These are phyloP conservation scores for Neolamprologus devosi DNA, from an alignment of 2,113 vertebrate species.

Conservation along the genomic window DNA sequence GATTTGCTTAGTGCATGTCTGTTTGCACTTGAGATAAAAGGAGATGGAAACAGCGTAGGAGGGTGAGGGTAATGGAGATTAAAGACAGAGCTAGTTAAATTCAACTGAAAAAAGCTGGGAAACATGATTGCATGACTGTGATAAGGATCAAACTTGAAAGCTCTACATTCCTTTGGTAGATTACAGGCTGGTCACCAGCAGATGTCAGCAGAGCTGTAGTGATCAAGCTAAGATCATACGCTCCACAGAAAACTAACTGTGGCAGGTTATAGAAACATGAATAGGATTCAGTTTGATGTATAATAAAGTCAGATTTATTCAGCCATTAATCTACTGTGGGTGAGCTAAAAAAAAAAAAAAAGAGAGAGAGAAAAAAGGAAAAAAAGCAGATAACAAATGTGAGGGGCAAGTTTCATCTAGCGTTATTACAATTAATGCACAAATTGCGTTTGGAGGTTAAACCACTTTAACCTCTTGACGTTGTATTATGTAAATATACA, in stretches of 20 bases:
- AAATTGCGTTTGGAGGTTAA: slow-evolving; percentile 19
- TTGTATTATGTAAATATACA: slow-evolving; percentile 5
- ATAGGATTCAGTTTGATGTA: neutral
- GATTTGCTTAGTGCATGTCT: slow-evolving; percentile 23
- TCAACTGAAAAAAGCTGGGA: neutral
- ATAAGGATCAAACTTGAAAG: slow-evolving; percentile 38
- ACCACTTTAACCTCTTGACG: slow-evolving; percentile 18
- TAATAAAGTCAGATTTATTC: slow-evolving; percentile 5
- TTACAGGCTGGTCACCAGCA: slow-evolving; percentile 47
- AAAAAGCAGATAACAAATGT: neutral
- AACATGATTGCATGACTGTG: slow-evolving; percentile 30
- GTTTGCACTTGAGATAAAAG: slow-evolving; percentile 36
- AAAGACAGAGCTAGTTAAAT: slow-evolving; percentile 26
- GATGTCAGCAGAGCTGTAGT: slow-evolving; percentile 42
- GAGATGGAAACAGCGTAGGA: neutral
- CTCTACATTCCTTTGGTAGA: slow-evolving; percentile 30
- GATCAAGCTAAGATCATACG: slow-evolving; percentile 2
- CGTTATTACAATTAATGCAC: slow-evolving; percentile 15
- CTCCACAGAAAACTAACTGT: neutral
- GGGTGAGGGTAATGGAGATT: neutral
- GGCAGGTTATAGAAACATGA: slow-evolving; percentile 6
- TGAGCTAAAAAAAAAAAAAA: neutral
- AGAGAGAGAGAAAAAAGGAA: neutral
- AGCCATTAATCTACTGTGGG: neutral
- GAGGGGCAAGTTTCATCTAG: slow-evolving; percentile 1